phyloP scores from a whole-genome alignment of 2,888 invertebrate genomes.

The Fragum sueziense region DNA sequence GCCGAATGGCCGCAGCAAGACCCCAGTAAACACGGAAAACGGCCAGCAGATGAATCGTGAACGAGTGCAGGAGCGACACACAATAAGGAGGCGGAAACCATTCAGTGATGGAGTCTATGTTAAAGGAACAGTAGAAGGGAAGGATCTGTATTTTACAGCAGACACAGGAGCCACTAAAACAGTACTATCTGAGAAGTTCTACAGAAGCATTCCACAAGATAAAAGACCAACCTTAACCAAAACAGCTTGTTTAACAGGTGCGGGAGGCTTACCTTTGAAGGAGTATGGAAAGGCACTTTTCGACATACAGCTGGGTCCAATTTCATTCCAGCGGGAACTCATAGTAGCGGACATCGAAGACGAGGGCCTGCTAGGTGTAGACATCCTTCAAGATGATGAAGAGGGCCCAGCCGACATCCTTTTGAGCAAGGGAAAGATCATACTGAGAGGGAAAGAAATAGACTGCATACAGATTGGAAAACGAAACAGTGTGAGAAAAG shows the following conservation, averaged over 20 bases:
- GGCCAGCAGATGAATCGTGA: too few relatives aligned
- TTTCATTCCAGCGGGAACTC: conserved; percentile 11
- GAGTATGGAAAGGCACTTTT: conserved; percentile 14
- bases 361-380: conserved; percentile 43
- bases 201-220: neutral
- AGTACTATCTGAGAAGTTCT: conserved; percentile 3
- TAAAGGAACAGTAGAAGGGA: neutral
- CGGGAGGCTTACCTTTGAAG: neutral
- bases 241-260: too few relatives aligned
- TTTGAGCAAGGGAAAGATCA: conserved; percentile 27
- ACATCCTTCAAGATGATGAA: conserved; percentile 31
- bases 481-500: conserved; percentile 5
- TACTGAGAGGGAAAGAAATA: conserved; percentile 19
- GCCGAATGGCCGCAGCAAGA: too few relatives aligned
- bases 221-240: too few relatives aligned
- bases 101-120: conserved; percentile 22
- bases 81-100: too few relatives aligned
- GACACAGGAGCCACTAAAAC: conserved; percentile 25
- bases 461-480: conserved; percentile 2
- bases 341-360: conserved; percentile 48
- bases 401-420: conserved; percentile 37
- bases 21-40: too few relatives aligned
- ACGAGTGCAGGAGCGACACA: too few relatives aligned
- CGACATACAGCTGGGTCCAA: neutral
- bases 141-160: neutral